phyloP scores from a whole-genome alignment of 2,797 vertebrate species.

The Alcedo atthis region DNA sequence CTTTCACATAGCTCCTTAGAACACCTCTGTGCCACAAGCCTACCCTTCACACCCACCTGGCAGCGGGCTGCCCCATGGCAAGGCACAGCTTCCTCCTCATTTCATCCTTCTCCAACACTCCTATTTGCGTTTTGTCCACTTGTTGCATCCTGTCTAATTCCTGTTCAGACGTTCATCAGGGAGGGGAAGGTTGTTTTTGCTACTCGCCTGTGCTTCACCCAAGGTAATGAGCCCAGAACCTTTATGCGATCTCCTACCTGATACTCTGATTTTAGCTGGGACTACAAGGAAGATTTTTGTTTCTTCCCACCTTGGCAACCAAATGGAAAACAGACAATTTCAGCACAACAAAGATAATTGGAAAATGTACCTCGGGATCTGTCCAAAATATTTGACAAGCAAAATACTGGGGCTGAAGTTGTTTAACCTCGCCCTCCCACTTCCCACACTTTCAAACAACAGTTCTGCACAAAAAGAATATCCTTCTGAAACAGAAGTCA shows the following conservation, averaged over 20 bases:
- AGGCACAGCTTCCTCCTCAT: slow-evolving; percentile 42
- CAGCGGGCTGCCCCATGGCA: neutral
- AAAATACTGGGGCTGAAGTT: neutral
- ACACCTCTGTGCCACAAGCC: neutral
- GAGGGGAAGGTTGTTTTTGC: slow-evolving; percentile 58
- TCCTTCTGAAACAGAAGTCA: neutral
- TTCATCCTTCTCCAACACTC: slow-evolving; percentile 58
- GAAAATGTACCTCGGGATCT: neutral
- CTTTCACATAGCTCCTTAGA: neutral
- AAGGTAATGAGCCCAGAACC: slow-evolving; percentile 39
- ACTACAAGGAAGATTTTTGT: slow-evolving; percentile 13
- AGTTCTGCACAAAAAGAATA: neutral
- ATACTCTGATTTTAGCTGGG: slow-evolving; percentile 13
- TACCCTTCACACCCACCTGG: slow-evolving; percentile 46
- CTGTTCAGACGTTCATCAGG: slow-evolving; percentile 43
- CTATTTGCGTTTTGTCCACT: slow-evolving; percentile 53
- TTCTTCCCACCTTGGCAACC: neutral
- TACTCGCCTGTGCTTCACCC: slow-evolving; percentile 48
- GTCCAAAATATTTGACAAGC: neutral
- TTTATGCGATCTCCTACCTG: slow-evolving; percentile 15
- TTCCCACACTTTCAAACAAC: neutral
- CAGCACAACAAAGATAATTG: neutral
- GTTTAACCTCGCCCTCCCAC: neutral
- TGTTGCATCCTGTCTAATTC: slow-evolving; percentile 69
- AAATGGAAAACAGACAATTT: neutral